These are phyloP conservation scores for Crotalus horridus DNA, from an alignment of 2,113 vertebrate genomes.

Conservation along the genomic window DNA sequence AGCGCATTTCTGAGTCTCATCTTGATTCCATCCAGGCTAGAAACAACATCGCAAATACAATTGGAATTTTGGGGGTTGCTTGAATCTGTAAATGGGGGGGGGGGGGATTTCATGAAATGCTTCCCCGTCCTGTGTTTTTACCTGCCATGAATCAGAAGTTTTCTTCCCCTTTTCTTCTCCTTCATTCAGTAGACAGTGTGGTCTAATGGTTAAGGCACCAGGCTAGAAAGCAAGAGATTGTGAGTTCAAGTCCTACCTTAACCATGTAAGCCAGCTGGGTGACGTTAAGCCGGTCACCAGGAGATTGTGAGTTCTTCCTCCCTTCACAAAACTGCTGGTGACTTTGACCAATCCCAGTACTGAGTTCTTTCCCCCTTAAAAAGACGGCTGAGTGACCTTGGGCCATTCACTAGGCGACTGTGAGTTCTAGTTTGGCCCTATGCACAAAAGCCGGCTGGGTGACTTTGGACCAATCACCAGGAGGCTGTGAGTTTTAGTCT, in stretches of 20 bases:
- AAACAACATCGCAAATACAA: neutral
- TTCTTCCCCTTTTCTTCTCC: neutral
- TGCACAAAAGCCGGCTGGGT: accelerated
- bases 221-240: too few relatives aligned
- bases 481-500: too few relatives aligned
- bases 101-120: neutral
- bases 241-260: too few relatives aligned
- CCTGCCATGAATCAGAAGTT: neutral
- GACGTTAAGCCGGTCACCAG: too few relatives aligned
- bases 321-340: too few relatives aligned
- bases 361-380: too few relatives aligned
- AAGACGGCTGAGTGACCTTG: too few relatives aligned
- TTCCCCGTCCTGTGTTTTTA: neutral
- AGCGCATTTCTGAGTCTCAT: neutral
- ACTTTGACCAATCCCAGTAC: too few relatives aligned
- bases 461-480: too few relatives aligned
- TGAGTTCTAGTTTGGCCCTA: neutral
- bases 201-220: too few relatives aligned
- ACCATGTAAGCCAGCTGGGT: too few relatives aligned
- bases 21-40: neutral
- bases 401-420: neutral
- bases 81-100: neutral
- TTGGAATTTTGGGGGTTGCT: neutral
- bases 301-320: too few relatives aligned
- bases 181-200: neutral